phyloP scores from a whole-genome alignment of 1,140 invertebrate genomes.

The Temnothorax nylanderi region DNA sequence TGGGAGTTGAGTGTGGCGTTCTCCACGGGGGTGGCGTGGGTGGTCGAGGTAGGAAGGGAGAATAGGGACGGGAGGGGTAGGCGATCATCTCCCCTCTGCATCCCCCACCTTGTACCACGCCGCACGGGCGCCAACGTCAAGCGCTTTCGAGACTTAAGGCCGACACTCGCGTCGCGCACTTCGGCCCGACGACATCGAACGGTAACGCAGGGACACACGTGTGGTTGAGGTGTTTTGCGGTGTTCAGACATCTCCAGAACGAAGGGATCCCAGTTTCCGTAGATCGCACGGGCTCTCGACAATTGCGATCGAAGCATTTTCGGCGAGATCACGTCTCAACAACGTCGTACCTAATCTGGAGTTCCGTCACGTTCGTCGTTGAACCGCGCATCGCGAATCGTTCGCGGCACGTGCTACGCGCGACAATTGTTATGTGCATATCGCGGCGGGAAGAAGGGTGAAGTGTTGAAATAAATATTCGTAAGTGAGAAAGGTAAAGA shows the following conservation, averaged over 20 bases:
- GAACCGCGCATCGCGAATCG: background rate
- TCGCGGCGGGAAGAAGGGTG: conserved; percentile 53
- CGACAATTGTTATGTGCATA: conserved; percentile 64
- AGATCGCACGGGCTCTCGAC: background rate
- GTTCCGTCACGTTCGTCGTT: background rate
- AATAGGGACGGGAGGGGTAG: conserved; percentile 48
- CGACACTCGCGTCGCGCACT: conserved; percentile 82
- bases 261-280: background rate
- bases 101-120: conserved; percentile 74
- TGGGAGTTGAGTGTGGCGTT: conserved; percentile 7
- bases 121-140: conserved; percentile 79
- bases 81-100: conserved; percentile 71
- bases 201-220: conserved; percentile 53
- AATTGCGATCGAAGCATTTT: background rate
- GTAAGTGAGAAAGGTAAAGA: conserved; percentile 56
- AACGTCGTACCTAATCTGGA: background rate
- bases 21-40: conserved; percentile 58
- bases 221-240: conserved; percentile 30
- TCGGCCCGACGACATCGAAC: conserved; percentile 80
- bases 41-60: conserved; percentile 13
- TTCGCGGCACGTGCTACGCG: conserved; percentile 62
- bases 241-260: background rate
- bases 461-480: conserved; percentile 51
- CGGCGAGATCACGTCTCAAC: background rate
- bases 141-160: conserved; percentile 81